Evolutionary conservation across 1,140 invertebrate genomes (phyloP), one percentile per base, ranked within the genome.

Genomic region (Lanistes nyassanus): DNA sequence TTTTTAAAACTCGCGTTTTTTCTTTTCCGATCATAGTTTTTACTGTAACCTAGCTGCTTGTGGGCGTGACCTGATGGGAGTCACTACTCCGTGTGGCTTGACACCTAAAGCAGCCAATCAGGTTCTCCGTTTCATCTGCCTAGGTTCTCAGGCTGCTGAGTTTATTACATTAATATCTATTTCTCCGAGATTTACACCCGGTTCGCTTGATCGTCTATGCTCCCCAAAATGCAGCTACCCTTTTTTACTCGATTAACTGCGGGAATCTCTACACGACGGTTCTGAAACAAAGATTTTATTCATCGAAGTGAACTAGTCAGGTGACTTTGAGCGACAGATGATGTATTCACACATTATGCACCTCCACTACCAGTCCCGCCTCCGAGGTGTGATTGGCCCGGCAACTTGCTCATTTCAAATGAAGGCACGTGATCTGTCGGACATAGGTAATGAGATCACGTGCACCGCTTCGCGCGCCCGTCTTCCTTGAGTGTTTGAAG

Each of bases 241-340:
- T 65, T 31, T 34, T 65, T 4, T 16, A 65, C 16, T 21, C n/a
- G 6, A 65, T 26, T 29, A 37, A 36, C 62, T 19, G 21, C 31
- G 26, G n/a, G 31, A 31, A 65, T 21, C 7, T 65, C 23, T 7
- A 31, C n/a, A 65, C 13, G 37, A 64, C 6, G n/a, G n/a, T 37
- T 36, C 62, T 23, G 29, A 21, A 23, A 9, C 62, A 65, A 65
- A 26, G 42, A 47, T 47, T 47, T 16, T 47, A 1, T 47, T 47
- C 42, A 47, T 13, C 42, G 42, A 16, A n/a, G 42, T 47, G 0
- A 21, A 71, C 51, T 13, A 39, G n/a, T 51, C 62, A 75, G 60
- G 62, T 67, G 62, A 65, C 60, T 75, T 75, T 75, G 73, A 75
- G 51, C 55, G 73, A 75, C 73, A 75, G 64, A 73, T 75, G 67